phyloP scores from a whole-genome alignment of 2,888 invertebrate genomes.

The Scaptomyza caliginosa region DNA sequence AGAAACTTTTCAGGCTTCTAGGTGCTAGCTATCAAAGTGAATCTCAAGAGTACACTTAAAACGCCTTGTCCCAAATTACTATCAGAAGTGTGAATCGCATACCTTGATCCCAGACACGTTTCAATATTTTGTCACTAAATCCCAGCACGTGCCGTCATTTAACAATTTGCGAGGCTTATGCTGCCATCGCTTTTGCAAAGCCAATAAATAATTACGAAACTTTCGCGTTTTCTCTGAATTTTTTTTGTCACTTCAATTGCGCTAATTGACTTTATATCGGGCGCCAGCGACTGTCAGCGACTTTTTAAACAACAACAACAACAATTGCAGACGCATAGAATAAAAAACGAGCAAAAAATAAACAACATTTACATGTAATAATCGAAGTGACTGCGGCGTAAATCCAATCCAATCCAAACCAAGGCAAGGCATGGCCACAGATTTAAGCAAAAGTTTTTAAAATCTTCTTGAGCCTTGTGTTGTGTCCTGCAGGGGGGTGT shows the following conservation, averaged over 20 bases:
- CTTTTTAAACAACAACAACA: conserved; percentile 20
- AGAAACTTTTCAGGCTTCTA: not conserved
- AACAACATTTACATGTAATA: conserved; percentile 66
- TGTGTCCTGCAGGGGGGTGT: conserved; percentile 8
- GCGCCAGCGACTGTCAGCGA: conserved; percentile 9
- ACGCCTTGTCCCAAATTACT: not conserved
- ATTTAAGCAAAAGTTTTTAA: conserved; percentile 29
- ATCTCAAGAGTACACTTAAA: not conserved
- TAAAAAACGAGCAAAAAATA: not conserved
- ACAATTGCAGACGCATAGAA: conserved; percentile 21
- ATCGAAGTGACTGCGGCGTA: conserved; percentile 53
- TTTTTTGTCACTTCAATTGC: conserved; percentile 64
- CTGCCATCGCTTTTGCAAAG: conserved; percentile 8
- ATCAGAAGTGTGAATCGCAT: not conserved
- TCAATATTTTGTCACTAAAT: conserved; percentile 33
- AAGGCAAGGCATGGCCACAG: not conserved
- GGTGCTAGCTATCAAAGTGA: not conserved
- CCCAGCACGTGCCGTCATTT: conserved; percentile 63
- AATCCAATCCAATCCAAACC: conserved; percentile 38
- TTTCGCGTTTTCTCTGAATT: conserved; percentile 59
- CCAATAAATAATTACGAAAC: conserved; percentile 56
- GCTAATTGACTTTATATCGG: conserved; percentile 67
- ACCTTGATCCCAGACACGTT: conserved; percentile 20
- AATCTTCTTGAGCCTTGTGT: conserved; percentile 19
- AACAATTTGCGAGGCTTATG: conserved; percentile 35